Conservation (phyloP, 1,140 invertebrate genomes). For the Drosophila mojavensis region DNA sequence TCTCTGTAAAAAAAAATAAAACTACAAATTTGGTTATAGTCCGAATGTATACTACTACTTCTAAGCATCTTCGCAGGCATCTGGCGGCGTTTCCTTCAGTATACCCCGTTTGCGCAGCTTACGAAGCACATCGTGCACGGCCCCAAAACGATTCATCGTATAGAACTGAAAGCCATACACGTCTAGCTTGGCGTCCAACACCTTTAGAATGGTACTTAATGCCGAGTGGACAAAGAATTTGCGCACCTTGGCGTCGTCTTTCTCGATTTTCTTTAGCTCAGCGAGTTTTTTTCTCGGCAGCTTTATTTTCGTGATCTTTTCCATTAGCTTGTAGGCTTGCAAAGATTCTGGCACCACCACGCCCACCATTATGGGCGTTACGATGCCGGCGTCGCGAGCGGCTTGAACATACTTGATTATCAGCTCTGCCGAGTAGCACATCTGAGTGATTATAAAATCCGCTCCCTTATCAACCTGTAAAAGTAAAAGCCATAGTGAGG, state of each 20-base stretch:
- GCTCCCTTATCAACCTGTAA: conserved; percentile 33
- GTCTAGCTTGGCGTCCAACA: conserved; percentile 39
- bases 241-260: not conserved
- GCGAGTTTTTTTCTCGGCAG: not conserved
- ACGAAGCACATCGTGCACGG: conserved; percentile 17
- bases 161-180: conserved; percentile 64
- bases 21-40: too few relatives aligned
- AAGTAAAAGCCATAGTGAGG: not conserved
- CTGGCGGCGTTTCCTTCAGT: not conserved
- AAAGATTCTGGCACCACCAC: conserved; percentile 20
- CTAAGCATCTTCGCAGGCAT: not conserved
- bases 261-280: not conserved
- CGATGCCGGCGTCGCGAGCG: conserved; percentile 14
- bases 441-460: conserved; percentile 35
- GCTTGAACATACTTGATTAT: conserved; percentile 8
- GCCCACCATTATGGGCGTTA: conserved; percentile 21
- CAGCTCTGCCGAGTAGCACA: conserved; percentile 20
- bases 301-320: conserved; percentile 3
- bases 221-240: conserved; percentile 43
- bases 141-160: conserved; percentile 49
- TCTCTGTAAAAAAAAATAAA: too few relatives aligned
- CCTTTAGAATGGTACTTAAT: conserved; percentile 23
- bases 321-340: not conserved
- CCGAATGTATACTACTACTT: too few relatives aligned
- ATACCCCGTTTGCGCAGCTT: conserved; percentile 30